A percentile compares a stretch with the other conserved stretches of the same genome.
phyloP scores from a whole-genome alignment of 2,888 invertebrate genomes.

The Gasteruption jaculator region DNA sequence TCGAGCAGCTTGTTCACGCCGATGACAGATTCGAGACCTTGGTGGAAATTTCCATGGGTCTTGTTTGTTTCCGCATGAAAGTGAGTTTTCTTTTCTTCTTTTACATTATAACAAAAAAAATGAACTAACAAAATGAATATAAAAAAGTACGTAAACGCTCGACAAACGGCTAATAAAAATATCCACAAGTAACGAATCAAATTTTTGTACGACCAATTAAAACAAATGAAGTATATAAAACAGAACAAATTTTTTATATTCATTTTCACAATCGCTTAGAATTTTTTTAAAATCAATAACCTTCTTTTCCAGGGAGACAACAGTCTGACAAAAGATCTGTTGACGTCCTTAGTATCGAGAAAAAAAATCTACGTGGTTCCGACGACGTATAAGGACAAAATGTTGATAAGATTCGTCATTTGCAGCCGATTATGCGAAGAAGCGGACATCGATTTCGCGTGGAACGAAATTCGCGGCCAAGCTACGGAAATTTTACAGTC shows the following conservation, averaged over 20 bases:
- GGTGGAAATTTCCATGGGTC: constrained; percentile 68
- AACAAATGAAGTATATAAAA: too few relatives aligned
- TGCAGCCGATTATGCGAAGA: constrained; percentile 70
- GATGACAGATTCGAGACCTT: constrained; percentile 79
- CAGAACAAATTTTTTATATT: too few relatives aligned
- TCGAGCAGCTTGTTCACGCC: constrained; percentile 65
- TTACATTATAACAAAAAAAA: too few relatives aligned
- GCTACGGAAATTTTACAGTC: constrained; percentile 47
- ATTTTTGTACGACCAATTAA: too few relatives aligned
- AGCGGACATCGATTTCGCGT: constrained; percentile 72
- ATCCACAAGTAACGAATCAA: background rate
- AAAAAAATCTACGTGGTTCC: constrained; percentile 81
- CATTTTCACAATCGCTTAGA: too few relatives aligned
- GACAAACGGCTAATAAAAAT: background rate
- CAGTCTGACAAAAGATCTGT: constrained; percentile 63
- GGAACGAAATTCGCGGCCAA: constrained; percentile 65
- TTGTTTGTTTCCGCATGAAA: constrained; percentile 87
- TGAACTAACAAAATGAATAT: background rate
- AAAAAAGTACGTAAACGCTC: too few relatives aligned
- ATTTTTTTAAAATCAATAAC: background rate
- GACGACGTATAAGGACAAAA: constrained; percentile 63
- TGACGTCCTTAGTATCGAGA: constrained; percentile 69
- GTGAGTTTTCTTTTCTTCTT: too few relatives aligned
- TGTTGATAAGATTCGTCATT: constrained; percentile 76
- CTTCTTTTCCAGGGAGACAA: constrained; percentile 59